Evolutionary conservation across 2,888 invertebrate genomes (phyloP), one percentile per base, ranked within the genome.

Genomic region (Adela reaumurella): DNA sequence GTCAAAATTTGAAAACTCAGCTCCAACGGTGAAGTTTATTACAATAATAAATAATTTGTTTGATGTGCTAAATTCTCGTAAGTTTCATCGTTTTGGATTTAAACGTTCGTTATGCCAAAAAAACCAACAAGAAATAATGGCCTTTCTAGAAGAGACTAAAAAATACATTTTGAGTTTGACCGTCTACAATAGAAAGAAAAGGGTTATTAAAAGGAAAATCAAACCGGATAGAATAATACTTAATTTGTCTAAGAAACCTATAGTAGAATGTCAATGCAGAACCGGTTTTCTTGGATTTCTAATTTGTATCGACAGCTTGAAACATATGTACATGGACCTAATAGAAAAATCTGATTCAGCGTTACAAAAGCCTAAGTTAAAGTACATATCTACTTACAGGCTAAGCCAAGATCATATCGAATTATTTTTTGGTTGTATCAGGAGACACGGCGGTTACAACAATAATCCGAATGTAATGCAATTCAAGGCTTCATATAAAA

Each of bases 351-450:
- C 3, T 2, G 28, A 45, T 18, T 3, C 16, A 11, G 16, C 44
- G 17, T 16, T 24, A n/a, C n/a, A n/a, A n/a, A n/a, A n/a, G n/a
- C n/a, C n/a, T n/a, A n/a, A n/a, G n/a, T n/a, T n/a, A n/a, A n/a
- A n/a, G n/a, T 50, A 50, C 24, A 6, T 50, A 2, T 43, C 46
- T 17, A 17, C 46, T 6, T 50, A 53, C 45, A 51, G 51, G 43
- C 1, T 54, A 1, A 52, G 52, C 43, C 55, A 56, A 35, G 54
- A 56, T 17, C 53, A 53, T 29, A 18, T 56, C 18, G 35, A 35
- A 11, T 14, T 35, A 14, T 35, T 35, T 35, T 35, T 35, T 14
- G 35, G 35, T 8, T 14, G n/a, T 14, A 8, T 35, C 11, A 35
- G 35, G 35, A 8, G 14, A 35, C 35, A 35, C 14, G 35, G 35